These are phyloP conservation scores for Callospermophilus lateralis DNA, from an alignment of 2,113 vertebrate genomes.

Conservation along the genomic window DNA sequence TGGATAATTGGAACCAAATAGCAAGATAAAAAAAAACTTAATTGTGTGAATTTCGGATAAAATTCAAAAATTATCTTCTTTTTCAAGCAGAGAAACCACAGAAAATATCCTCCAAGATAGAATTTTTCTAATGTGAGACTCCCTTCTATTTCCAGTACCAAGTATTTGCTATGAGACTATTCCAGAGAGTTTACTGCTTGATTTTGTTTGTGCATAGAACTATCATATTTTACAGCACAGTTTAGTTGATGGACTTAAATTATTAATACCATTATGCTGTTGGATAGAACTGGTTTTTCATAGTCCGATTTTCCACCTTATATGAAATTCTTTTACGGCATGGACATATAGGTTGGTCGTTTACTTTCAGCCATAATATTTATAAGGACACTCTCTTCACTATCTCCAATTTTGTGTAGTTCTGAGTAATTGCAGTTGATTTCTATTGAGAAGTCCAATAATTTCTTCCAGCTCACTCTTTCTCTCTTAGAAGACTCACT, in stretches of 20 bases:
- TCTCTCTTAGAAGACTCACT: neutral
- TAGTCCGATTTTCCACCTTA: neutral
- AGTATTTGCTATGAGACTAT: neutral
- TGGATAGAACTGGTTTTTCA: neutral
- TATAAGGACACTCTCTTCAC: neutral
- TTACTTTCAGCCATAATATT: neutral
- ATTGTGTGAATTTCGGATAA: neutral
- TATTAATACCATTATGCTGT: neutral
- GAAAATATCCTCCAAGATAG: neutral
- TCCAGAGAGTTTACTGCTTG: neutral
- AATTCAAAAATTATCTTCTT: neutral
- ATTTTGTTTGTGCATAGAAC: neutral
- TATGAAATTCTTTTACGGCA: neutral
- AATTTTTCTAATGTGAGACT: neutral
- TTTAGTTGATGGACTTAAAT: slow-evolving; percentile 32
- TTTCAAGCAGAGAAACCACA: neutral
- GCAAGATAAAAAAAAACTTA: slow-evolving; percentile 31
- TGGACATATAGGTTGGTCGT: neutral
- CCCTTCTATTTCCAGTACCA: neutral
- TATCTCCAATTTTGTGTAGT: neutral
- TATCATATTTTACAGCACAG: neutral
- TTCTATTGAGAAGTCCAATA: neutral
- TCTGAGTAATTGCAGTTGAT: neutral
- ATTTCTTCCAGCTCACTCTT: neutral
- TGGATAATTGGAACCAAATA: neutral